A percentile compares a stretch with the other conserved stretches of the same genome.
Conservation (phyloP, 2,113 vertebrate species). For the Rhea pennata region DNA sequence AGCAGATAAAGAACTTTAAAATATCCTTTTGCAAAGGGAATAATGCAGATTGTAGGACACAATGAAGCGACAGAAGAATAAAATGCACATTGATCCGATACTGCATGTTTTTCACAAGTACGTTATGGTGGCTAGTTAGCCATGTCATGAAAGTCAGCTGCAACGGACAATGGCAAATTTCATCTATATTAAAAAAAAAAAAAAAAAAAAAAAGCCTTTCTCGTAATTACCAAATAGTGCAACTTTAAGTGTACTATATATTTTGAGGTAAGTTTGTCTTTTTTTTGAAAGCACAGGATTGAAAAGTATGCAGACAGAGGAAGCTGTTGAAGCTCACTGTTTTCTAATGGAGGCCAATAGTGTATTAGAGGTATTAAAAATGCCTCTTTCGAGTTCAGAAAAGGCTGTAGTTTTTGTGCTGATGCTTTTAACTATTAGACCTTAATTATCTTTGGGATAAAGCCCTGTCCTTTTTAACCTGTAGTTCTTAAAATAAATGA, state of each 20-base stretch:
- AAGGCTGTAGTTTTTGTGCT: not conserved
- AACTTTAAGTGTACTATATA: not conserved
- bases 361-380: not conserved
- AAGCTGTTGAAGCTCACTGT: not conserved
- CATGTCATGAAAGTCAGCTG: not conserved
- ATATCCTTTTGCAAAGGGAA: not conserved
- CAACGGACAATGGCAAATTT: not conserved
- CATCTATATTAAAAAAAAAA: not conserved
- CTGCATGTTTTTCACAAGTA: not conserved
- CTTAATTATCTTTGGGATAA: not conserved
- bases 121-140: not conserved
- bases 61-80: not conserved
- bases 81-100: not conserved
- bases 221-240: not conserved
- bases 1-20: conserved; percentile 11
- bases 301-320: not conserved
- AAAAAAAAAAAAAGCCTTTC: not conserved
- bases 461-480: not conserved
- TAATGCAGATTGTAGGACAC: not conserved
- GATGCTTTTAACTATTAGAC: not conserved
- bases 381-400: not conserved
- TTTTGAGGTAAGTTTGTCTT: not conserved
- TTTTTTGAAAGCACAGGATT: not conserved
- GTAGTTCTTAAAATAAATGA: not conserved
- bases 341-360: not conserved